phyloP scores from a whole-genome alignment of 1,140 invertebrate species.

The Neodiprion virginianus region DNA sequence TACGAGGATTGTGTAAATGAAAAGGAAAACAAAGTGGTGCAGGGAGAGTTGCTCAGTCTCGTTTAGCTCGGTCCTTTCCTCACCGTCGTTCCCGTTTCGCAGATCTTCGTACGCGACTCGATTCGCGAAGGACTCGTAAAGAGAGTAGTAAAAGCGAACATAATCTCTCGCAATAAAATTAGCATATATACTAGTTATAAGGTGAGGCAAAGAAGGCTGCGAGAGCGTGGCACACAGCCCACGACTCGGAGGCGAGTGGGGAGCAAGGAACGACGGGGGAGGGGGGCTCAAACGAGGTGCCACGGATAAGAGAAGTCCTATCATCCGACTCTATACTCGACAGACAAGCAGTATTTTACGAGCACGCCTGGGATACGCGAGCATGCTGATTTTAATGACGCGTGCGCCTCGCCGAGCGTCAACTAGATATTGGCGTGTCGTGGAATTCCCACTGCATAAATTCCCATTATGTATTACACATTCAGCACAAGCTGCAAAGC shows the following conservation, averaged over 20 bases:
- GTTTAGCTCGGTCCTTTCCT: not conserved
- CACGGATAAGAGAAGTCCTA: not conserved
- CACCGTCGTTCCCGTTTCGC: not conserved
- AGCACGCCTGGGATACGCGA: not conserved
- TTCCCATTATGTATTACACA: too few species aligned
- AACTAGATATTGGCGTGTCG: not conserved
- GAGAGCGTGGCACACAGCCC: conserved; percentile 1
- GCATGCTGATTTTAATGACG: not conserved
- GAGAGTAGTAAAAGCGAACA: conserved; percentile 7
- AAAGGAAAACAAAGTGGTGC: not conserved
- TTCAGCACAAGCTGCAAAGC: too few species aligned
- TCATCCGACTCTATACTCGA: not conserved
- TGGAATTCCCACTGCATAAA: not conserved
- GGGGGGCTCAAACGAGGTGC: not conserved
- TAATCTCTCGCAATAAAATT: conserved; percentile 5
- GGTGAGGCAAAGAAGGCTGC: conserved; percentile 2
- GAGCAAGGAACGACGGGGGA: not conserved
- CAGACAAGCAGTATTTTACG: not conserved
- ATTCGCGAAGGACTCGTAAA: conserved; percentile 5
- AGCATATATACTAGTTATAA: conserved; percentile 8
- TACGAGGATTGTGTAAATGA: too few species aligned
- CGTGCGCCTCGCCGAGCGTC: not conserved
- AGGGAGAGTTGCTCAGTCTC: not conserved
- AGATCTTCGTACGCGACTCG: not conserved
- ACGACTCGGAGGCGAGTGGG: not conserved